Evolutionary conservation across 2,888 invertebrate genomes (phyloP).

Genomic region (Colletes collaris): DNA sequence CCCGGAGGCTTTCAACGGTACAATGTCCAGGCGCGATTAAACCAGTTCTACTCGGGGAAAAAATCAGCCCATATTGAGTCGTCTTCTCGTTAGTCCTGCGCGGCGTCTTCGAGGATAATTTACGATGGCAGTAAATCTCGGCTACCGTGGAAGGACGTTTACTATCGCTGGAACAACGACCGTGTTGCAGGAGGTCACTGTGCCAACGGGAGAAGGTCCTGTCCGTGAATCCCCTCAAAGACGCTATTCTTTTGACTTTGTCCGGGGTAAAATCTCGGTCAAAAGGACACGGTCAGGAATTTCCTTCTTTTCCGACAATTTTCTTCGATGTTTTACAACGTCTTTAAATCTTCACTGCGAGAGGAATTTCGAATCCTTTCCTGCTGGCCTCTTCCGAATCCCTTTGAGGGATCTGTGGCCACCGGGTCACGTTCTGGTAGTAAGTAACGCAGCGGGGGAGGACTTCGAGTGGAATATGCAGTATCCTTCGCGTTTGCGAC

Average conservation of each 20-base stretch:
- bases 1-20: neutral
- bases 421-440: conserved; percentile 24
- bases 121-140: conserved; percentile 42
- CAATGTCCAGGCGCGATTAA: conserved; percentile 17
- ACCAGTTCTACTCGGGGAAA: neutral
- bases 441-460: conserved; percentile 18
- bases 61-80: conserved; percentile 31
- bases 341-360: conserved; percentile 50
- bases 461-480: conserved; percentile 4
- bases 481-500: conserved; percentile 7
- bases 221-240: conserved; percentile 14
- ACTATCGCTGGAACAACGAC: conserved; percentile 7
- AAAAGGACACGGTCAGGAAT: conserved; percentile 25
- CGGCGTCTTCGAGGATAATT: conserved; percentile 13
- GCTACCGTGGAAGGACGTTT: conserved; percentile 31
- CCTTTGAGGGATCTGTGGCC: conserved; percentile 11
- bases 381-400: conserved; percentile 31
- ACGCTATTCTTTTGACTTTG: conserved; percentile 16
- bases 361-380: conserved; percentile 20
- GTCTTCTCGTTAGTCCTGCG: conserved; percentile 29
- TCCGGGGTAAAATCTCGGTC: conserved; percentile 52
- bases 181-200: conserved; percentile 23
- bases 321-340: conserved; percentile 49
- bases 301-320: conserved; percentile 17
- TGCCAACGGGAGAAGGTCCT: conserved; percentile 29